Percentiles rank a stretch among this genome's conserved stretches.
Evolutionary conservation across 2,888 invertebrate genomes (phyloP).

Genomic region (Melieria picta): DNA sequence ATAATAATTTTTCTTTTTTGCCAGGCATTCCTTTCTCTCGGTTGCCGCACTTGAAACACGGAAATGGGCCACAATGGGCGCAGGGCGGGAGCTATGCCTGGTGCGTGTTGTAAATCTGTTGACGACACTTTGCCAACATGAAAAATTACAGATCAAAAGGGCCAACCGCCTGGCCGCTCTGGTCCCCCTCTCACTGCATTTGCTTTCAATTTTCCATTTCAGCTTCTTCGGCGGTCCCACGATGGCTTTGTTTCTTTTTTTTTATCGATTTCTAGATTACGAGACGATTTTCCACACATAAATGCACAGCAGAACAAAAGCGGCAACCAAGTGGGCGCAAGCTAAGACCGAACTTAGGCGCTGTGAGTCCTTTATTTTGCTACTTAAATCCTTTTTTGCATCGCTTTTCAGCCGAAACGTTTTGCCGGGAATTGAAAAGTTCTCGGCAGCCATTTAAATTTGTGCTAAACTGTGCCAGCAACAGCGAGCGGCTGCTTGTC

Average conservation of each 20-base stretch:
- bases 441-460: too few relatives aligned
- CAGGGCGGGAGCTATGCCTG: not conserved
- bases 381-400: too few relatives aligned
- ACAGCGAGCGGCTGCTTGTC: too few relatives aligned
- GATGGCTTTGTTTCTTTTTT: not conserved
- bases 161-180: not conserved
- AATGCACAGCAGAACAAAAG: too few relatives aligned
- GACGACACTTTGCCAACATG: not conserved
- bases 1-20: not conserved
- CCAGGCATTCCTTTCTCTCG: not conserved
- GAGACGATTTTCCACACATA: not conserved
- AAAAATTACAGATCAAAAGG: not conserved
- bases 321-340: too few relatives aligned
- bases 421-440: too few relatives aligned
- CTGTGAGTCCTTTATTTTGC: too few relatives aligned
- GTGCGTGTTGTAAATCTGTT: slow-evolving; percentile 10
- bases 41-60: too few relatives aligned
- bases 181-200: not conserved
- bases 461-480: too few relatives aligned
- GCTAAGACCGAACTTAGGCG: too few relatives aligned
- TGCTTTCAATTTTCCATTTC: not conserved
- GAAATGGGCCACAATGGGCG: not conserved
- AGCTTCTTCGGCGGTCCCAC: not conserved
- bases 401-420: too few relatives aligned
- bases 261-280: slow-evolving; percentile 1